Evolutionary conservation across 2,888 invertebrate genomes (phyloP).

Genomic region (Tenthredo amoena): DNA sequence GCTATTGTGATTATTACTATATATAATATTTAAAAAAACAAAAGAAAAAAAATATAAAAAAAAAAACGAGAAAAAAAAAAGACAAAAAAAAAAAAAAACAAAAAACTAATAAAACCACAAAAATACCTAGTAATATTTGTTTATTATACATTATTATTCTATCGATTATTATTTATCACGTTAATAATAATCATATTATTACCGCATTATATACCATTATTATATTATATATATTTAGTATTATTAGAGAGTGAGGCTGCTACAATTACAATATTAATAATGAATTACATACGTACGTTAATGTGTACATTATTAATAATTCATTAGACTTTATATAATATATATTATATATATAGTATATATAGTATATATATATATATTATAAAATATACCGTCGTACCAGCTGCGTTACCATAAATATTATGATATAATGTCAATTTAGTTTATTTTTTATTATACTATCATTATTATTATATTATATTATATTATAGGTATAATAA

Average conservation of each 20-base stretch:
- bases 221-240: conserved; percentile 72
- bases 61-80: conserved; percentile 51
- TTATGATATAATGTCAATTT: conserved; percentile 59
- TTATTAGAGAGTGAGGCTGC: conserved; percentile 78
- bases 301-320: conserved; percentile 68
- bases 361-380: conserved; percentile 58
- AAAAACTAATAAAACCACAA: conserved; percentile 66
- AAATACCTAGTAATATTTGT: conserved; percentile 69
- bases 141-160: conserved; percentile 67
- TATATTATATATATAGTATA: conserved; percentile 71
- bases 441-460: conserved; percentile 56
- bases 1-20: conserved; percentile 78
- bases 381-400: conserved; percentile 58
- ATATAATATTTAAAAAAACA: conserved; percentile 67
- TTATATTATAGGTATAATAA: conserved; percentile 31
- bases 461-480: conserved; percentile 38
- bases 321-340: conserved; percentile 71
- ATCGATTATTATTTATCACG: conserved; percentile 73
- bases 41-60: conserved; percentile 38
- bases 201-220: conserved; percentile 77
- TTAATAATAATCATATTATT: conserved; percentile 68
- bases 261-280: conserved; percentile 75
- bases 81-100: conserved; percentile 52
- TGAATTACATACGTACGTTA: conserved; percentile 74
- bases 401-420: conserved; percentile 35